Evolutionary conservation across 2,888 invertebrate species (phyloP), one percentile per base, ranked within the genome.

Genomic region (Conus canariensis): DNA sequence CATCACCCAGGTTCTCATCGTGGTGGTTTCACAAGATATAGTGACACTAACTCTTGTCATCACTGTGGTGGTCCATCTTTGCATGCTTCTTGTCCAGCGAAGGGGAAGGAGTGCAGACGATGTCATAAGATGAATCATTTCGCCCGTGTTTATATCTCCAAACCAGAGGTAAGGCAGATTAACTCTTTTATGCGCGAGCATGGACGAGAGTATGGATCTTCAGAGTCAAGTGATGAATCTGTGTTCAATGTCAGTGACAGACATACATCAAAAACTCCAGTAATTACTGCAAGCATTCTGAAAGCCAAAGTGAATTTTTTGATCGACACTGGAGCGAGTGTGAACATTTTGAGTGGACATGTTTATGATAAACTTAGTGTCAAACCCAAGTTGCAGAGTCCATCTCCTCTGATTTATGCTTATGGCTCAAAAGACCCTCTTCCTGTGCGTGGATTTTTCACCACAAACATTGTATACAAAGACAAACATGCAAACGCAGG

Each of bases 201-300:
- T 45, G 45, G 45, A 45, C 45, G 96, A 96, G 90, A 96, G 95
- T 90, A 91, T 93, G 45, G 16, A 56, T 19, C 30, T 8, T 30
- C 45, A 45, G 30, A n/a, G n/a, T 30, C 80, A 64, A 94, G 95
- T 16, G 97, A 97, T 10, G 97, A 97, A 93, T 95, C 70, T 22
- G 70, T 96, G 16, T 97, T 97, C 93, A 96, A 97, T 83, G 97
- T 97, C 19, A 97, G 97, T 19, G 70, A 74, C 70, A 74, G 22
- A 22, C 22, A 74, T 74, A 45, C 45, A 45, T 74, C 16, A 74
- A 74, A 74, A n/a, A 74, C 70, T n/a, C 70, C 70, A 19, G n/a
- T 22, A 74, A 74, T 74, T n/a, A n/a, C n/a, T n/a, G n/a, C n/a
- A n/a, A n/a, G n/a, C n/a, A n/a, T n/a, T 22, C 1, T 74, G n/a